Evolutionary conservation across 2,888 invertebrate genomes (phyloP), one percentile per base, ranked within the genome.

Genomic region (Thecocarcelia acutangulata): DNA sequence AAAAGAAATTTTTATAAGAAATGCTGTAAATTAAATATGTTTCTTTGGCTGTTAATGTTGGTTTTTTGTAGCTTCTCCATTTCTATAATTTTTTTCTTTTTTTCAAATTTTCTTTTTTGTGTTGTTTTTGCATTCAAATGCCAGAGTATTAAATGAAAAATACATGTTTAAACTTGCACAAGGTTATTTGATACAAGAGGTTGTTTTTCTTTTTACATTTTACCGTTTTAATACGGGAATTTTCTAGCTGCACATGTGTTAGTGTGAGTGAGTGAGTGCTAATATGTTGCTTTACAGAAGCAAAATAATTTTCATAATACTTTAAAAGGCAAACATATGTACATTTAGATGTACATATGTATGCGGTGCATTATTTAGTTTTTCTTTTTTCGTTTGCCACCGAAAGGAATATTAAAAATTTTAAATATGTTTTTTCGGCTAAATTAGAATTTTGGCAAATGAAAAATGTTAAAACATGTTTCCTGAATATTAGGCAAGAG

Each of bases 1-100:
- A 50, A 48, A 52, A 58, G 46, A 79, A 58, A 69, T 77, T 70
- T 64, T 72, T 70, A 70, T 75, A 78, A 78, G 82, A 82, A 82
- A 75, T 82, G 82, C 82, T 82, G 82, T 82, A 78, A 82, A 82
- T 82, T 82, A 78, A 82, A 78, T 75, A 70, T 70, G 82, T 82
- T 82, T 82, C 64, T 70, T 61, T 66, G 33, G 58, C 54, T 69
- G 58, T 19, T 33, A 42, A 50, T 68, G 59, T 50, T 75, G 42
- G 17, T 21, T 76, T 69, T 59, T 69, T 48, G 52, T 2, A 48
- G 48, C 56, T 66, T 56, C 74, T 66, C 56, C 69, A 54, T 37
- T 59, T 17, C 50, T 44, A 17, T 0, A 0, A 40, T 13, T 70
- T 54, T 69, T 40, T 44, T 33, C 11, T 70, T 54, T 69, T 40